Conservation (phyloP, 2,888 invertebrate genomes). For the Scaptomyza reducta region DNA sequence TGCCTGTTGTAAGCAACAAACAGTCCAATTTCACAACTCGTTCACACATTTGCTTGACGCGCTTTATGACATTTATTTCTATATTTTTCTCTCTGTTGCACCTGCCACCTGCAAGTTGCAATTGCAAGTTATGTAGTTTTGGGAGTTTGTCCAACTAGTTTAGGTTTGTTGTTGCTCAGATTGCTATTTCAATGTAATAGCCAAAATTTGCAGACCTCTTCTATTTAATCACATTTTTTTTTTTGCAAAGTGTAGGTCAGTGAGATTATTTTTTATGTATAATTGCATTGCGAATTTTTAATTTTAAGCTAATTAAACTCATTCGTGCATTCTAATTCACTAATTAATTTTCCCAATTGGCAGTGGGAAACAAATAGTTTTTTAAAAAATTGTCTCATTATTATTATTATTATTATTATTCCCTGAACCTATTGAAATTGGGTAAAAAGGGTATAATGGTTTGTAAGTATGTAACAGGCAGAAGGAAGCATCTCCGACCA, state of each 20-base stretch:
- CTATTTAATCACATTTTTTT: too few relatives aligned
- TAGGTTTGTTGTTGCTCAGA: conserved; percentile 2
- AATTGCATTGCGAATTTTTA: not conserved
- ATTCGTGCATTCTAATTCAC: not conserved
- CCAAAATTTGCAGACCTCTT: not conserved
- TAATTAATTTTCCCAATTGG: not conserved
- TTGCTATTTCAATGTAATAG: conserved; percentile 17
- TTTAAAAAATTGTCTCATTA: too few relatives aligned
- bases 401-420: too few relatives aligned
- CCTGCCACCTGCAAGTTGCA: conserved; percentile 12
- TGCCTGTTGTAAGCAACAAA: conserved; percentile 11
- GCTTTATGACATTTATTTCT: conserved; percentile 21
- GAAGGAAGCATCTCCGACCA: too few relatives aligned
- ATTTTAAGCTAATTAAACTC: not conserved
- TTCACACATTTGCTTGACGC: conserved; percentile 25
- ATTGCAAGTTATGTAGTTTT: conserved; percentile 14
- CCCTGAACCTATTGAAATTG: too few relatives aligned
- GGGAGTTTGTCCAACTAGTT: conserved; percentile 4
- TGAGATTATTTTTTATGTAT: not conserved
- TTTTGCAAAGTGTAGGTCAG: too few relatives aligned
- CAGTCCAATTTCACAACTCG: conserved; percentile 25
- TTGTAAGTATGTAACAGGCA: too few relatives aligned
- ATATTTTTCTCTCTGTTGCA: not conserved
- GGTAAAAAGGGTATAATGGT: too few relatives aligned
- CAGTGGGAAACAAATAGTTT: not conserved